Evolutionary conservation across 2,888 invertebrate genomes (phyloP).

Genomic region (Athetis lepigone): DNA sequence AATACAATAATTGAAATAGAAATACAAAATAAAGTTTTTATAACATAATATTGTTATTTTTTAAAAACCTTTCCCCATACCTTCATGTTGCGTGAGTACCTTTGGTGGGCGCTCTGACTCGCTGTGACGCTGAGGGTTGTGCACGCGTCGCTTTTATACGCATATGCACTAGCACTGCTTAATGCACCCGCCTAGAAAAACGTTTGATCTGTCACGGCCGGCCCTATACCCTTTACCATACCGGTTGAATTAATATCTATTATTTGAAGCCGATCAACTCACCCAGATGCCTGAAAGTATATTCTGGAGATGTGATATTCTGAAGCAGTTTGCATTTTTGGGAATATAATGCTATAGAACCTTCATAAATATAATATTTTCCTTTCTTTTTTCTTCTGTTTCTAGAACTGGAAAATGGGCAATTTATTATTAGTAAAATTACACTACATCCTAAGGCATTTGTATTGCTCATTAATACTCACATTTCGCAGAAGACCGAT

Average conservation of each 20-base stretch:
- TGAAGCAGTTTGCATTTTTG: too few species aligned
- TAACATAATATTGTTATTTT: neutral
- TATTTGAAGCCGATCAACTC: slow-evolving; percentile 53
- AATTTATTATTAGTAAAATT: too few species aligned
- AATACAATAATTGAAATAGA: too few species aligned
- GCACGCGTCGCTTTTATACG: slow-evolving; percentile 81
- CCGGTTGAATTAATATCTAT: slow-evolving; percentile 64
- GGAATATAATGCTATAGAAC: too few species aligned
- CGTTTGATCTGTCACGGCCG: slow-evolving; percentile 73
- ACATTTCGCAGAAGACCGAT: too few species aligned
- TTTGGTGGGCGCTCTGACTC: slow-evolving; percentile 73
- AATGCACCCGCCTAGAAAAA: slow-evolving; percentile 78
- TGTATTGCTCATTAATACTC: too few species aligned
- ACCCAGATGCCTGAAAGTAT: slow-evolving; percentile 49
- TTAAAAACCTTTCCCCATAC: slow-evolving; percentile 66
- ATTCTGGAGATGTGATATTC: slow-evolving; percentile 19
- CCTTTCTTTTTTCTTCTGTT: too few species aligned
- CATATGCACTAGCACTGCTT: slow-evolving; percentile 61
- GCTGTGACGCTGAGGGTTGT: slow-evolving; percentile 80
- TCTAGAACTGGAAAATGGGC: too few species aligned
- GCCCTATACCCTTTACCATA: slow-evolving; percentile 78
- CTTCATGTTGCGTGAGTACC: slow-evolving; percentile 84
- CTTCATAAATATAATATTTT: too few species aligned
- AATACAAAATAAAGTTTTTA: neutral
- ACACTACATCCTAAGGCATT: too few species aligned